Conservation (phyloP, 2,888 invertebrate species). For the Meghimatium bilineatum region DNA sequence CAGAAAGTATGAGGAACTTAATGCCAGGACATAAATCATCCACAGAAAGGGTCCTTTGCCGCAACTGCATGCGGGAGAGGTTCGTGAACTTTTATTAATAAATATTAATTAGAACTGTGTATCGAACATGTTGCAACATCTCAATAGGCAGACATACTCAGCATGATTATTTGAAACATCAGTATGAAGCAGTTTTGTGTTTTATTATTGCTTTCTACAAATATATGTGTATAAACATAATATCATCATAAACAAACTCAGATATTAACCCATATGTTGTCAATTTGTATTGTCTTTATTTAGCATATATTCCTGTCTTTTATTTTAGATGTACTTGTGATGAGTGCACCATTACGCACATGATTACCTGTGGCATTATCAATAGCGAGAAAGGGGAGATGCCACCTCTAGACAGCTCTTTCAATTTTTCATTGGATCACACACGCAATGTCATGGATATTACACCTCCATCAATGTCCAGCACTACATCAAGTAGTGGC, state of each 20-base stretch:
- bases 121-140: too few relatives aligned
- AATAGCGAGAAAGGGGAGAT: conserved; percentile 71
- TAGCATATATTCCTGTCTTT: not conserved
- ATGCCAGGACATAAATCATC: conserved; percentile 72
- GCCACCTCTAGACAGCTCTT: conserved; percentile 52
- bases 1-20: conserved; percentile 75
- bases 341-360: conserved; percentile 77
- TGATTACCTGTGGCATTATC: conserved; percentile 77
- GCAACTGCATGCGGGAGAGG: conserved; percentile 75
- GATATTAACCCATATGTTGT: too few relatives aligned
- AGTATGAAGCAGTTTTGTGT: too few relatives aligned
- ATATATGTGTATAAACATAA: not conserved
- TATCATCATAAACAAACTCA: too few relatives aligned
- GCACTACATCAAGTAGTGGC: conserved; percentile 74
- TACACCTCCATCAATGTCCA: conserved; percentile 76
- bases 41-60: conserved; percentile 73
- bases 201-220: not conserved
- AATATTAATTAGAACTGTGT: not conserved
- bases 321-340: conserved; percentile 77
- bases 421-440: conserved; percentile 68
- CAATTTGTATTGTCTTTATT: too few relatives aligned
- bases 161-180: too few relatives aligned
- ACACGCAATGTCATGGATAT: conserved; percentile 74
- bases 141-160: too few relatives aligned
- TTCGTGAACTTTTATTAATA: conserved; percentile 41